These are phyloP conservation scores for Drosophila picticornis DNA, from an alignment of 2,888 invertebrate species.

Conservation along the genomic window DNA sequence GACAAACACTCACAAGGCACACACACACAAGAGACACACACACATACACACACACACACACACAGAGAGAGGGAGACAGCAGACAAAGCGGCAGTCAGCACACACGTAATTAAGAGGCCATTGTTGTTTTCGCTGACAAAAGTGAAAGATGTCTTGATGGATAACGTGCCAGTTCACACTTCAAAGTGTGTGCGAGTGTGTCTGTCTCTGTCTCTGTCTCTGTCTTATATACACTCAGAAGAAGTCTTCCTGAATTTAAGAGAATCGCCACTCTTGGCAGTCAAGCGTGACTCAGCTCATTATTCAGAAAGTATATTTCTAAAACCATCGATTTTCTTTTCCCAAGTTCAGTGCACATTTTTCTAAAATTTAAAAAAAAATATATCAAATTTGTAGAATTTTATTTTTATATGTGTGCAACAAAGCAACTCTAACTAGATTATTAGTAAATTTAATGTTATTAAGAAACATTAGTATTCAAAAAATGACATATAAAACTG, in stretches of 20 bases:
- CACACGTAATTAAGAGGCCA: slow-evolving; percentile 83
- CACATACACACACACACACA: slow-evolving; percentile 22
- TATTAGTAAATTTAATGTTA: neutral
- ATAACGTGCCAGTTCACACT: slow-evolving; percentile 83
- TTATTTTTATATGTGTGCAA: neutral
- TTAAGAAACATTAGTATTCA: neutral
- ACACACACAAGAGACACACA: slow-evolving; percentile 1
- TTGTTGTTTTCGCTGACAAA: slow-evolving; percentile 84
- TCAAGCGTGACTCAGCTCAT: too few species aligned
- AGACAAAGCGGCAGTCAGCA: slow-evolving; percentile 46
- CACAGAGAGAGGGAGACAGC: slow-evolving; percentile 31
- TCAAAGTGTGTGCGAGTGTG: slow-evolving; percentile 69
- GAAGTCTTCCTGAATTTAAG: too few species aligned
- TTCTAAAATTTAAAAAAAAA: neutral
- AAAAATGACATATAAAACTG: neutral
- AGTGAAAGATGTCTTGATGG: slow-evolving; percentile 84
- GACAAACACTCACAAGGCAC: slow-evolving; percentile 59
- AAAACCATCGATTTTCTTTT: neutral
- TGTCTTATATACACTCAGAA: neutral
- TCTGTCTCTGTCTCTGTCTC: slow-evolving; percentile 3
- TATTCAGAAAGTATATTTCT: too few species aligned
- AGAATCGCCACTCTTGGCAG: too few species aligned
- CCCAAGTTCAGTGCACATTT: neutral
- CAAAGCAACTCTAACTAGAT: neutral
- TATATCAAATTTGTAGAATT: neutral